Evolutionary conservation across 2,888 invertebrate species (phyloP), one percentile per base, ranked within the genome.

Genomic region (Melinaea marsaeus): DNA sequence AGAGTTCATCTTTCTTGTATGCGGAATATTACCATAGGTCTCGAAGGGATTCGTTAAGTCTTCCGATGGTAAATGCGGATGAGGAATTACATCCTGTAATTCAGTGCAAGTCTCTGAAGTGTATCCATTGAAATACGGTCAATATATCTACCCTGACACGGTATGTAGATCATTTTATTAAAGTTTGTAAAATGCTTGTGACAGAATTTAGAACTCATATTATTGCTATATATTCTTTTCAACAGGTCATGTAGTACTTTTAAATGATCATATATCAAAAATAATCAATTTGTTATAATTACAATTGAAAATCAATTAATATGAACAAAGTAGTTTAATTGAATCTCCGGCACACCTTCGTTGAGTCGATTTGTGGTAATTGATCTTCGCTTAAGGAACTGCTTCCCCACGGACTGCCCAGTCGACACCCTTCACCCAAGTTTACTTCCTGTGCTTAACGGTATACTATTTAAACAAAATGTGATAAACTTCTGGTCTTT

Each of bases 321-420:
- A 55, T 58, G 65, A 63, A 61, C 61, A 59, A 54, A 60, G 42
- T 54, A 57, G 60, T 56, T 63, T 56, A 51, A 55, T 59, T 54
- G 57, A 68, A 64, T 60, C 7, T 57, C 47, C 57, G 55, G 22
- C 58, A 65, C 63, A 62, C 63, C 78, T 75, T 32, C 59, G 80
- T 75, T 77, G 74, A 79, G 79, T 84, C 81, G 80, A 83, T 83
- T 81, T 74, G 65, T 69, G 76, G 75, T 84, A 82, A 84, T 83
- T 81, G 82, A 82, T 81, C 80, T 80, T 77, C 81, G 80, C 80
- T 83, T 82, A 82, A 76, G 75, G 73, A 81, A 81, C 79, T 80
- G 65, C 74, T 75, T 80, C 81, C 79, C 78, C 63, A 71, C 76
- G 71, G 83, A 76, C 75, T 78, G 63, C 68, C 69, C 70, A 73